These are phyloP conservation scores for Struthio camelus DNA, from an alignment of 2,113 vertebrate species.

Conservation along the genomic window DNA sequence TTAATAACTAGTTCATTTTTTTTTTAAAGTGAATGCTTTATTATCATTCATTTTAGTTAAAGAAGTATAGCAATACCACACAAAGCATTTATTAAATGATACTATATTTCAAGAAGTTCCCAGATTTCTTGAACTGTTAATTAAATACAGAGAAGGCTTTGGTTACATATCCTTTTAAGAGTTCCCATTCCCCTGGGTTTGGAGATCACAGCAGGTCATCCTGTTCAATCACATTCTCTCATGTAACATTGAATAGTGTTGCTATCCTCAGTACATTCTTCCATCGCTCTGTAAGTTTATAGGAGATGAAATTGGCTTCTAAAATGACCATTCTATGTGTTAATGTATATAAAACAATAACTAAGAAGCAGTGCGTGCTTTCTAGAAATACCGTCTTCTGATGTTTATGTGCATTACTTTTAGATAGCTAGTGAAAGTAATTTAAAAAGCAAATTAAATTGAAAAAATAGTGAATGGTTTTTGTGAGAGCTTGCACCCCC, in stretches of 20 bases:
- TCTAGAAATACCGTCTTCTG: conserved; percentile 11
- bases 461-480: background rate
- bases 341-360: conserved; percentile 35
- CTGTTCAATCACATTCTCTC: background rate
- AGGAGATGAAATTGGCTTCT: background rate
- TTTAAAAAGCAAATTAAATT: background rate
- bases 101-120: conserved; percentile 16
- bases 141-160: conserved; percentile 33
- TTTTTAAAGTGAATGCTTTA: background rate
- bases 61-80: background rate
- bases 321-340: background rate
- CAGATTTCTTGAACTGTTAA: conserved; percentile 18
- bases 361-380: background rate
- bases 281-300: conserved; percentile 7
- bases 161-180: background rate
- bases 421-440: background rate
- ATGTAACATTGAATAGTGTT: background rate
- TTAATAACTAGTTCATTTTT: background rate
- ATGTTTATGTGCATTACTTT: background rate
- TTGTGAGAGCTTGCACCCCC: background rate
- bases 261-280: conserved; percentile 24
- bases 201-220: conserved; percentile 2
- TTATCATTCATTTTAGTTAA: background rate
- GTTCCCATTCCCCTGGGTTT: background rate
- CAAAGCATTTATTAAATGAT: conserved; percentile 1